Percentiles rank a stretch among this genome's conserved stretches.
These are phyloP conservation scores for Drosophila watanabei DNA, from an alignment of 1,140 invertebrate genomes.

Conservation along the genomic window DNA sequence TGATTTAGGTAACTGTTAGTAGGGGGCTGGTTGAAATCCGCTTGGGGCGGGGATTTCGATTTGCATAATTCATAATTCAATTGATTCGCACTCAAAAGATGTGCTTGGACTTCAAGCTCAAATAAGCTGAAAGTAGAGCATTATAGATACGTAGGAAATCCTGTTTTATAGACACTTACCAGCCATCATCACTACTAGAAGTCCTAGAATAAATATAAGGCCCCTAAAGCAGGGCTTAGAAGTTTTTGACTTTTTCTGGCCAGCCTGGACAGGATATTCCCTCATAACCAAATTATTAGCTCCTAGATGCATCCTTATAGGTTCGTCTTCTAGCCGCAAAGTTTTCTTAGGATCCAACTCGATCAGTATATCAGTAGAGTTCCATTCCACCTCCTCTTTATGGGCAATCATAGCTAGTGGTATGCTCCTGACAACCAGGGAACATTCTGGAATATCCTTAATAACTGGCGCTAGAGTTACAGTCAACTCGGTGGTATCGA, in stretches of 20 bases:
- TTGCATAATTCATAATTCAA: slow-evolving; percentile 70
- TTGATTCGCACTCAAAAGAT: slow-evolving; percentile 8
- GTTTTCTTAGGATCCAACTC: neutral
- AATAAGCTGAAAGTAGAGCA: neutral
- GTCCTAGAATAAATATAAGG: neutral
- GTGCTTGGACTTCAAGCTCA: neutral
- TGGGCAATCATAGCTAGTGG: neutral
- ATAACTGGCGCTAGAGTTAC: slow-evolving; percentile 11
- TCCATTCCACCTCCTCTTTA: neutral
- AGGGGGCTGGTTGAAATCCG: slow-evolving; percentile 22
- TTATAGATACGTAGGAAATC: no score
- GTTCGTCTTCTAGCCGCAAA: neutral
- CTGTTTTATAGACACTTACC: neutral
- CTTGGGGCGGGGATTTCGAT: slow-evolving; percentile 51
- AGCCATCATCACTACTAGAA: neutral
- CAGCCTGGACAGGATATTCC: neutral
- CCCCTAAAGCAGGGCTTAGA: neutral
- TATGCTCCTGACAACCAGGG: neutral
- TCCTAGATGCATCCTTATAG: neutral
- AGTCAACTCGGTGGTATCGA: slow-evolving; percentile 37
- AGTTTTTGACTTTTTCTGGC: no score
- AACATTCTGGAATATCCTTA: neutral
- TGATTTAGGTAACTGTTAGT: slow-evolving; percentile 50
- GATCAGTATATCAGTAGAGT: neutral
- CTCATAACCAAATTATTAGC: neutral